Percentiles rank a stretch among this genome's conserved stretches.
Conservation (phyloP, 2,113 vertebrate species). For the Trogon surrucura region DNA sequence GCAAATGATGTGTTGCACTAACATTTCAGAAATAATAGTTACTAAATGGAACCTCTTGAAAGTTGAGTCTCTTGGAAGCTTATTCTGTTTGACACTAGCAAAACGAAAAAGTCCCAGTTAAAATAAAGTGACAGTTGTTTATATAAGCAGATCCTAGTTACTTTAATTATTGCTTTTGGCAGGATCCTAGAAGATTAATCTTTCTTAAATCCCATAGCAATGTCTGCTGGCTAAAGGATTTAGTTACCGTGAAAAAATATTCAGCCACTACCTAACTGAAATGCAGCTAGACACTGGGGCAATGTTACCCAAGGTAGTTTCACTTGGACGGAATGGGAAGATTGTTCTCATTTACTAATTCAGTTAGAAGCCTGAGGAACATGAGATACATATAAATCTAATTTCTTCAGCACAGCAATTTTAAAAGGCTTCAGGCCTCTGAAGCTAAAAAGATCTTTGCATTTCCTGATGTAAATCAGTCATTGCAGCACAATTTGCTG, state of each 20-base stretch:
- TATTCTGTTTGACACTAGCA: conserved; percentile 53
- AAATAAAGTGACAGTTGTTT: conserved; percentile 71
- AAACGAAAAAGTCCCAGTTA: conserved; percentile 60
- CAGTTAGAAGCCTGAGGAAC: conserved; percentile 47
- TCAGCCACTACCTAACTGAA: conserved; percentile 40
- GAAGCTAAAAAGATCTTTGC: conserved; percentile 1
- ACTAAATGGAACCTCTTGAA: conserved; percentile 38
- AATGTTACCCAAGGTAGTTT: conserved; percentile 19
- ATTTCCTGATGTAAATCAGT: conserved; percentile 8
- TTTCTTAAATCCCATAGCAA: conserved; percentile 64
- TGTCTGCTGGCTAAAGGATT: conserved; percentile 59
- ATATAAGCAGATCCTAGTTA: conserved; percentile 62
- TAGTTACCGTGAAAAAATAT: conserved; percentile 54
- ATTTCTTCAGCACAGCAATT: conserved; percentile 32
- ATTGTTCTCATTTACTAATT: conserved; percentile 55
- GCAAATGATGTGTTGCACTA: background rate
- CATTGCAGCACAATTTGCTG: conserved; percentile 15
- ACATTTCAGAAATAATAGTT: background rate
- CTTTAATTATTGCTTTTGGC: conserved; percentile 76
- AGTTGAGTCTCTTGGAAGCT: conserved; percentile 3
- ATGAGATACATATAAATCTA: conserved; percentile 36
- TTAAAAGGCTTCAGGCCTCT: background rate
- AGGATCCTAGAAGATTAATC: conserved; percentile 66
- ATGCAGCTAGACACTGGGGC: background rate
- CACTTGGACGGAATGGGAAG: conserved; percentile 26